Evolutionary conservation across 2,113 vertebrate species (phyloP).

Genomic region (Catharus bicknelli): DNA sequence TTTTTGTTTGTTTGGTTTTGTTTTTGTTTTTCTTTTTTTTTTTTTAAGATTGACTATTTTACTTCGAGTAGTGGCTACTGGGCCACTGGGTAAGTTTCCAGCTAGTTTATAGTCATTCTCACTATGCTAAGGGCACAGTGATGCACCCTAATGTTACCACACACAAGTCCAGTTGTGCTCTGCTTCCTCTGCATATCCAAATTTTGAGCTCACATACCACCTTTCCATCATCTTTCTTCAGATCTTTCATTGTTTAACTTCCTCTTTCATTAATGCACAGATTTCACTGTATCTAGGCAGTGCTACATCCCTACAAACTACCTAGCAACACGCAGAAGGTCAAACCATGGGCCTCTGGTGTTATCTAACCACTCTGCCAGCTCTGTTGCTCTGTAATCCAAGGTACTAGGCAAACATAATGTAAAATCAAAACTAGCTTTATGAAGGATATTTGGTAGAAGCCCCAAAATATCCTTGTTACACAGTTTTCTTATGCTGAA

Average conservation of each 20-base stretch:
- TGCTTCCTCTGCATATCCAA: background rate
- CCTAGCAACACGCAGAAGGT: background rate
- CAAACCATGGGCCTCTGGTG: background rate
- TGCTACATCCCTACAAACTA: background rate
- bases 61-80: background rate
- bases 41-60: background rate
- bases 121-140: background rate
- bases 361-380: accelerated
- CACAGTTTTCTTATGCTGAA: background rate
- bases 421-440: background rate
- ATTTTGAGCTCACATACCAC: background rate
- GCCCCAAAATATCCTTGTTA: background rate
- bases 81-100: background rate
- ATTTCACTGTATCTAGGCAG: background rate
- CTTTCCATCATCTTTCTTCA: background rate
- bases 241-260: background rate
- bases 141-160: background rate
- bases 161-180: background rate
- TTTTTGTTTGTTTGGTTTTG: too few species aligned
- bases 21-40: too few species aligned
- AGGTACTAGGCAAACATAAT: background rate
- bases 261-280: background rate
- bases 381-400: background rate
- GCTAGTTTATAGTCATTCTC: background rate
- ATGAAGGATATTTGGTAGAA: background rate